Evolutionary conservation across 2,797 vertebrate species (phyloP).

Genomic region (Dallia pectoralis): DNA sequence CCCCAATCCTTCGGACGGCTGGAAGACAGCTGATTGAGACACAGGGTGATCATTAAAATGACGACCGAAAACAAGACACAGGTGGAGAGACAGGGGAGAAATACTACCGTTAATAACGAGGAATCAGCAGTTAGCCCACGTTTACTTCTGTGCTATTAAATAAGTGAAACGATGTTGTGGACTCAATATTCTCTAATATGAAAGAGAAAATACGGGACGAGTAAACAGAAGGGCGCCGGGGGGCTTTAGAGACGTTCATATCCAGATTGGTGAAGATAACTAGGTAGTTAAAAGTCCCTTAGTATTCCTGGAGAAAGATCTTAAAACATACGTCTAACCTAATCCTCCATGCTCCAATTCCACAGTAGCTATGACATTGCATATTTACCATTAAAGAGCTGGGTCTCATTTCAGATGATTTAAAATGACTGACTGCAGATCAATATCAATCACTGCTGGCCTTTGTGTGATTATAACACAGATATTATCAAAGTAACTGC

Average conservation of each 20-base stretch:
- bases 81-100: no score
- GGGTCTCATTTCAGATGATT: not conserved
- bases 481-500: not conserved
- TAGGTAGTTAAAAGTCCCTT: not conserved
- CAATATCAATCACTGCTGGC: not conserved
- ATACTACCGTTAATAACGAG: no score
- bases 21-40: not conserved
- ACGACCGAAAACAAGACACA: not conserved
- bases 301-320: not conserved
- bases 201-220: no score
- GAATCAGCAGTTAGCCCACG: no score
- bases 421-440: not conserved
- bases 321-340: not conserved
- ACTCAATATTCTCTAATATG: no score
- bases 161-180: no score
- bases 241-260: no score
- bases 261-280: no score
- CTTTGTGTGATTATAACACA: not conserved
- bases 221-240: no score
- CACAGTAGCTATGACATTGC: not conserved
- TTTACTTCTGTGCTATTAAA: no score
- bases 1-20: not conserved
- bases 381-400: not conserved
- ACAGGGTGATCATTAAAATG: not conserved
- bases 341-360: not conserved